Evolutionary conservation across 2,888 invertebrate genomes (phyloP).

Genomic region (Himalopsyche anomala): DNA sequence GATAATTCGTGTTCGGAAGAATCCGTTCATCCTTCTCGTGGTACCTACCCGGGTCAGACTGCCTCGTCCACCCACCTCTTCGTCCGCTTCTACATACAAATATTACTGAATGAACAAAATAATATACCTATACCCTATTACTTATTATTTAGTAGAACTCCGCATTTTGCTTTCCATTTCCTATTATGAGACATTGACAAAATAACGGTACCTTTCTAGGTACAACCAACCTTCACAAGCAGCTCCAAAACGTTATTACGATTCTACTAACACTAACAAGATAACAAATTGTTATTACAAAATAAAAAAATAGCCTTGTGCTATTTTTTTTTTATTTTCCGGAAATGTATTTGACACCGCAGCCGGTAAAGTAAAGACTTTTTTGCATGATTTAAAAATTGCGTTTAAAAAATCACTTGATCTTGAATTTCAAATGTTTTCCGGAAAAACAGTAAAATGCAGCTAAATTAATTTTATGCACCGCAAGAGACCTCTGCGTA

Average conservation of each 20-base stretch:
- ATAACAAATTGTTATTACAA: neutral
- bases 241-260: neutral
- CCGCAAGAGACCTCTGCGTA: neutral
- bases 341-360: constrained; percentile 4
- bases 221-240: neutral
- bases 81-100: no score
- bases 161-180: neutral
- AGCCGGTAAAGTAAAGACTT: neutral
- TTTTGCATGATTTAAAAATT: neutral
- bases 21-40: no score
- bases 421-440: constrained; percentile 16
- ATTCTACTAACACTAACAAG: neutral
- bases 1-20: no score
- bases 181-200: neutral
- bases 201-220: constrained; percentile 23
- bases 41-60: no score
- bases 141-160: neutral
- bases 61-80: no score
- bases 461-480: constrained; percentile 6
- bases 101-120: no score
- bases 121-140: no score
- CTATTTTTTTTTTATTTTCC: constrained; percentile 5
- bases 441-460: constrained; percentile 20
- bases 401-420: neutral
- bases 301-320: constrained; percentile 1